Base-by-base conservation (phyloP, 2,888 invertebrate genomes). In the Podabrus alpinus region DNA sequence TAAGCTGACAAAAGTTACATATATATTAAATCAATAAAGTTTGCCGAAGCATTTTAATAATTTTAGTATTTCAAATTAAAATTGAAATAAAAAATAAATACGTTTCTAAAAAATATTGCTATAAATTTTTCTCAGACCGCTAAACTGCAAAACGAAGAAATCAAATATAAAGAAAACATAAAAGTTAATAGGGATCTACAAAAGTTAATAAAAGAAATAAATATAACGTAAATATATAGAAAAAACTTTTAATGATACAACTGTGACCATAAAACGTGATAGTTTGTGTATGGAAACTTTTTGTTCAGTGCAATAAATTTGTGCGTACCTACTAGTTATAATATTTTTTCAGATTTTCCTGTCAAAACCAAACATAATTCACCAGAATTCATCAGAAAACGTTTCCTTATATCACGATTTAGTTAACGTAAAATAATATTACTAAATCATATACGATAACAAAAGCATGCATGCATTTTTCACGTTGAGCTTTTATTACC, bases 141-240 rank as follows among this genome's bases (percentile, higher is more conserved):
- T 45, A 45, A 45, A 45, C 45, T 45, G n/a, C 45, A 45, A 19
- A 64, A 64, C 62, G 62, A 64, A 19, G 11, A 64, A 64, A 64
- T 21, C 21, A 64, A 64, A 64, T 64, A 64, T n/a, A 64, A 64
- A 64, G 62, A 64, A 64, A 64, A 64, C 62, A 64, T 64, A 64
- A 64, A 64, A 64, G 62, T 64, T 64, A 64, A 64, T 64, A 64
- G 62, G 21, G 19, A 64, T 64, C 21, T 21, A 64, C 62, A 64
- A 64, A 64, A 64, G 62, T 64, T 64, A 64, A 64, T 64, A 64
- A 64, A 64, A 64, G 62, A 64, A 64, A 64, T 64, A 64, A 64
- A 64, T 64, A 64, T 19, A 64, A 64, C 62, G 62, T n/a, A 64
- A 64, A 64, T 64, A 64, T 19, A 64, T 19, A 64, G 21, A 64